These are phyloP conservation scores for Bacillus rossius DNA, from an alignment of 1,140 invertebrate genomes.

Conservation along the genomic window DNA sequence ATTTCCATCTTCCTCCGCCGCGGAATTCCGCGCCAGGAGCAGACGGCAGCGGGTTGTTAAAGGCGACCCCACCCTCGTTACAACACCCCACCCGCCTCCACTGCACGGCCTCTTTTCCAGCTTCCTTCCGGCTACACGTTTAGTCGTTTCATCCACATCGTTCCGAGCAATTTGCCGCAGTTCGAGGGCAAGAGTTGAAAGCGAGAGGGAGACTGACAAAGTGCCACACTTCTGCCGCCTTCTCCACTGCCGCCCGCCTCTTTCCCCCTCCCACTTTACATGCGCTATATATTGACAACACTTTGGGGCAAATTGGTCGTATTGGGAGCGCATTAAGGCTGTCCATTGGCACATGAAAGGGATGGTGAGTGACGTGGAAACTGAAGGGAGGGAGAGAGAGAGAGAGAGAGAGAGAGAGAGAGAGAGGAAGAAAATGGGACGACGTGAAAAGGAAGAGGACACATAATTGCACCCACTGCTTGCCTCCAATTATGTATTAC, in stretches of 20 bases:
- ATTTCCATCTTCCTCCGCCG: neutral
- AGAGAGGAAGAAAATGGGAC: conserved; percentile 9
- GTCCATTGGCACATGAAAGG: conserved; percentile 18
- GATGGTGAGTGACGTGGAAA: neutral
- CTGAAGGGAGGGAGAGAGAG: neutral
- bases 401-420: neutral
- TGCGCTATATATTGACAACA: conserved; percentile 21
- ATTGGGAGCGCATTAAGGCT: conserved; percentile 19
- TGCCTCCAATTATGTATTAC: no score
- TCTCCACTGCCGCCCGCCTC: neutral
- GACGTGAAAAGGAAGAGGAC: no score
- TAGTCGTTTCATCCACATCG: neutral
- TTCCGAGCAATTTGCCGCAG: conserved; percentile 19
- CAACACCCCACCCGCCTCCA: neutral
- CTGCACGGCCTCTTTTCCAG: neutral
- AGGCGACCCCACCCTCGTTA: neutral
- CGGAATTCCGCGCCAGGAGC: no score
- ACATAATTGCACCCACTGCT: no score
- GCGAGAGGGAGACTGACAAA: no score
- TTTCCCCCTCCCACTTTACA: neutral
- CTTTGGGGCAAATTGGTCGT: conserved; percentile 21
- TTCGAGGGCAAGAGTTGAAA: neutral
- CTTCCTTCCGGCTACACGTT: conserved; percentile 13
- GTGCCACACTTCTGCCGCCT: no score
- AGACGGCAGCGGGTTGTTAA: neutral